Evolutionary conservation across 2,113 vertebrate genomes (phyloP), one percentile per base, ranked within the genome.

Genomic region (Todiramphus chloris): DNA sequence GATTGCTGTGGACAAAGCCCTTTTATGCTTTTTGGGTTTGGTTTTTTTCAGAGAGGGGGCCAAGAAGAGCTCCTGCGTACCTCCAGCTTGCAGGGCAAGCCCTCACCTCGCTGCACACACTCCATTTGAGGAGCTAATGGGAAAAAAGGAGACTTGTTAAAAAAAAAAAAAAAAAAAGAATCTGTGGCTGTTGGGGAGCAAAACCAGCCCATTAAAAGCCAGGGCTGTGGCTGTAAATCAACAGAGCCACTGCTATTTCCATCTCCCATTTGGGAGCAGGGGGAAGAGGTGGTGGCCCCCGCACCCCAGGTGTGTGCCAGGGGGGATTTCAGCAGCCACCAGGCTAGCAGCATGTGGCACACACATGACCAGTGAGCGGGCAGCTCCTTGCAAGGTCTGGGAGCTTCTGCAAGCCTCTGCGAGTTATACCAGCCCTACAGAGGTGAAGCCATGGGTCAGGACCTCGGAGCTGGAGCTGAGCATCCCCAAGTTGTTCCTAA

Each of bases 161-260:
- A 90, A 79, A 51, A 69, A 68, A 70, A 48, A 48, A 81, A 53
- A 53, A 53, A 25, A 53, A 28, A 39, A 60, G 3, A 58, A 83
- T 67, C 75, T 11, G 7, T 73, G 83, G 84, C 77, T 91, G 81
- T 48, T 9, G 37, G 73, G 92, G 91, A 94, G 68, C 72, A 87
- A 76, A 89, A 81, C 1, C 83, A 94, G 68, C 46, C 67, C 68
- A 5, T 83, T 90, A 91, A 85, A 48, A 92, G 80, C 48, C 89
- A 55, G 79, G 72, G 77, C 50, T 92, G 92, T 8, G 90, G 94
- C 19, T 77, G 78, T 86, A 63, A 90, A 87, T 83, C 95, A 94
- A 95, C 86, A 94, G 83, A 87, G 70, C 75, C 14, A 82, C 89
- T 91, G 91, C 93, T 96, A 92, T 94, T 88, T 91, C 86, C 93